Base-by-base conservation (phyloP, 2,888 invertebrate genomes). In the Neria commutata region DNA sequence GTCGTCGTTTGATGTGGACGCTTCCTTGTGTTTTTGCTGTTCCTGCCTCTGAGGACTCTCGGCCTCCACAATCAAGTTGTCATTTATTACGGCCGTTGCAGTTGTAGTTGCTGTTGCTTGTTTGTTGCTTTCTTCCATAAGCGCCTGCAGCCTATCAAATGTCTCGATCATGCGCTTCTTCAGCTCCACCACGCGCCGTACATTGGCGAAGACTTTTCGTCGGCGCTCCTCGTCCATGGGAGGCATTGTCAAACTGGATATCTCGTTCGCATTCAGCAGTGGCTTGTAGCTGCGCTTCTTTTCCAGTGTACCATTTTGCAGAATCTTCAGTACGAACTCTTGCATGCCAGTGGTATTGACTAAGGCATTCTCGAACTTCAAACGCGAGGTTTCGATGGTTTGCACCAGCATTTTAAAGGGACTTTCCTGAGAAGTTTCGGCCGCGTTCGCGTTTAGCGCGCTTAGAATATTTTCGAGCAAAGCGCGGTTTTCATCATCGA, bases 81-180 rank as follows among this genome's bases (percentile, higher is more conserved):
- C 24, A 26, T 2, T 47, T 49, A 42, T 17, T 11, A 23, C 19
- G 5, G 46, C 5, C 10, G 52, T 24, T 37, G 40, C 21, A 21
- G 40, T 11, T 1, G 48, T 33, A 23, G 16, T 26, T 3, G 21
- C 21, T 48, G 33, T 40, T 47, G 25, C 40, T 51, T 50, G 21
- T 10, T 21, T 24, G 21, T 61, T 58, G 14, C 54, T 62, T 8
- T 67, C 74, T 54, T 68, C 68, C 69, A 76, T 73, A 10, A 80
- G 61, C 1, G 67, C 64, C 60, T 80, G 78, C 40, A 79, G 47
- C 1, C 73, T 75, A 25, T 75, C 70, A n/a, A 79, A 75, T 1
- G 78, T 78, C 40, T 77, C 73, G 5, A 73, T 68, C 68, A 79
- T 69, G 1, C 76, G 72, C 26, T 74, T 76, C 4, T 77, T 77